A percentile compares a stretch with the other conserved stretches of the same genome.
phyloP scores from a whole-genome alignment of 2,113 vertebrate genomes.

The Urocitellus parryii region DNA sequence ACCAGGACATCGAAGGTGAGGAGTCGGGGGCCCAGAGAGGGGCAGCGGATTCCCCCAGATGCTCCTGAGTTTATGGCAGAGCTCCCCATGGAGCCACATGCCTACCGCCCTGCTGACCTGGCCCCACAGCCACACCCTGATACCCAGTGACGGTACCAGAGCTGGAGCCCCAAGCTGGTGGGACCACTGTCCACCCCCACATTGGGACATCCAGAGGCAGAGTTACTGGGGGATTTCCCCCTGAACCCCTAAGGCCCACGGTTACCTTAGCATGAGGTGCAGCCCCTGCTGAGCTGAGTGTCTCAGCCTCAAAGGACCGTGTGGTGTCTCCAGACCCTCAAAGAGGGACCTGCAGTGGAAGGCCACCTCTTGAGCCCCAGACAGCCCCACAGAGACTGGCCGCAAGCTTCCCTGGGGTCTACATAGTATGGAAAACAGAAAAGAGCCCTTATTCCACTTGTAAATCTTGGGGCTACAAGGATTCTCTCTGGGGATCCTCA shows the following conservation, averaged over 20 bases:
- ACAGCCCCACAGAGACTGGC: rapidly evolving
- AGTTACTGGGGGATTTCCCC: neutral
- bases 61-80: neutral
- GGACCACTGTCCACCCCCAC: neutral
- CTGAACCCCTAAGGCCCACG: neutral
- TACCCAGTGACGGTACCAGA: neutral
- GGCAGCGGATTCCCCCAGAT: too few species aligned
- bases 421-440: neutral
- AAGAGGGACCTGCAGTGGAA: neutral
- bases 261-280: neutral
- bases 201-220: neutral
- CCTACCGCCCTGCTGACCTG: too few species aligned
- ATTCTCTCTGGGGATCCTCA: neutral
- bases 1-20: neutral
- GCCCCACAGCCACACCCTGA: neutral
- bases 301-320: neutral
- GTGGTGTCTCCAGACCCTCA: neutral
- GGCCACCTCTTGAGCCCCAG: neutral
- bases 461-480: rapidly evolving
- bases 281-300: neutral
- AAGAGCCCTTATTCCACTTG: neutral
- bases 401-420: neutral
- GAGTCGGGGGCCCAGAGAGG: neutral
- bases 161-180: neutral
- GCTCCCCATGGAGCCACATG: rapidly evolving